Evolutionary conservation across 2,797 vertebrate genomes (phyloP), one percentile per base, ranked within the genome.

Genomic region (Phoebastria nigripes): DNA sequence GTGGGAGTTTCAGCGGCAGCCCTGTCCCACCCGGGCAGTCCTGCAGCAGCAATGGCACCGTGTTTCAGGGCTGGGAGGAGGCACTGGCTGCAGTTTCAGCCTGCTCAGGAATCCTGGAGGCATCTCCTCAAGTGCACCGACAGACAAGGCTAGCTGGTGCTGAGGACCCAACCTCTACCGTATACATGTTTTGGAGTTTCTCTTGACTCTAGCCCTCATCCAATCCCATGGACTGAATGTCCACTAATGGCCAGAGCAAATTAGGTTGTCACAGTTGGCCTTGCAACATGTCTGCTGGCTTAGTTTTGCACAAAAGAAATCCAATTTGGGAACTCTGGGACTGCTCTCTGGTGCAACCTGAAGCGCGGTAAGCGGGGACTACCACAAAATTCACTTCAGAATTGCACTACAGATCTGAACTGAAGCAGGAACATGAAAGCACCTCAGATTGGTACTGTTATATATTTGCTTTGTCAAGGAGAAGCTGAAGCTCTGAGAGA

Each of bases 311-410:
- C 15, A 47, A 21, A 47, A 52, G 3, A 47, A 78, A 52, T 52
- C 25, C 21, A 9, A 0, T 58, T 82, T 79, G 25, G 17, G 39
- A 15, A 37, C 20, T 54, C 52, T 54, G 28, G 21, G 54, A 44
- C 28, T 19, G 15, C 14, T 44, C 10, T 61, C 35, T 63, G 29
- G 11, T 44, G 22, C 26, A 71, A 51, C 37, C 2, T 21, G 28
- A 93, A 81, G 42, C 3, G 3, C 3, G 0, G 26, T 51, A 71
- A 59, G 28, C 0, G 0, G n/a, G 12, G 24, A 14, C 42, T 35
- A 55, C 12, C 20, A 61, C 19, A 59, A 52, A 87, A 89, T 56
- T 81, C 9, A 17, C 31, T 63, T 70, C 69, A 33, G 24, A 87
- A 51, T 28, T 17, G 9, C 51, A 29, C 37, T 49, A 24, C 9